A percentile compares a stretch with the other conserved stretches of the same genome.
phyloP scores from a whole-genome alignment of 2,888 invertebrate species.

The Drosophila fulvimacula region DNA sequence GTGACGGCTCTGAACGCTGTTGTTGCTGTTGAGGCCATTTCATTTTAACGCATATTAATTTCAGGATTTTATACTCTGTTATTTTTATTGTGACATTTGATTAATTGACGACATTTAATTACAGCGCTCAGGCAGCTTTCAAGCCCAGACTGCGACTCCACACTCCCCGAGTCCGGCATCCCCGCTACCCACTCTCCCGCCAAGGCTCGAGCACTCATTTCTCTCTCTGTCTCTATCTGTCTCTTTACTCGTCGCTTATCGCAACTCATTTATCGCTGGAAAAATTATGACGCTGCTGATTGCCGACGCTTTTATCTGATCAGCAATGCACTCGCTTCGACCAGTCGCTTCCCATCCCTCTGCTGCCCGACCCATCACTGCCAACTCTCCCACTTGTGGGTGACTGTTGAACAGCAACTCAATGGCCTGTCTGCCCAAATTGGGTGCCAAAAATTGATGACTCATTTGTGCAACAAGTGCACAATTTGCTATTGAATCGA shows the following conservation, averaged over 20 bases:
- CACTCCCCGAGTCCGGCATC: constrained; percentile 10
- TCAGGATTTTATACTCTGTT: constrained; percentile 81
- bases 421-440: constrained; percentile 44
- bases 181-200: not conserved
- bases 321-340: constrained; percentile 32
- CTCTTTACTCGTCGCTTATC: constrained; percentile 70
- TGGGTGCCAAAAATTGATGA: constrained; percentile 64
- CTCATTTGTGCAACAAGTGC: constrained; percentile 74
- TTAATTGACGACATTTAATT: constrained; percentile 85
- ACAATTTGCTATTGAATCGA: constrained; percentile 45
- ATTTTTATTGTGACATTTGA: constrained; percentile 84
- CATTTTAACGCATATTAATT: constrained; percentile 82
- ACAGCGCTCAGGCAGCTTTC: constrained; percentile 80
- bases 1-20: constrained; percentile 37
- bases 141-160: constrained; percentile 43
- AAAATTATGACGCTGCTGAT: constrained; percentile 83
- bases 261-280: constrained; percentile 83
- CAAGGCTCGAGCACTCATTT: constrained; percentile 20
- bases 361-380: constrained; percentile 6
- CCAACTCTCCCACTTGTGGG: constrained; percentile 52
- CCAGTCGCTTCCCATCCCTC: constrained; percentile 14
- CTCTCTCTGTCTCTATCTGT: constrained; percentile 18
- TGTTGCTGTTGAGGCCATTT: constrained; percentile 74
- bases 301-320: constrained; percentile 76
- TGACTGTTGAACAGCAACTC: constrained; percentile 57